phyloP scores from a whole-genome alignment of 2,888 invertebrate species.

The Oithona nana region DNA sequence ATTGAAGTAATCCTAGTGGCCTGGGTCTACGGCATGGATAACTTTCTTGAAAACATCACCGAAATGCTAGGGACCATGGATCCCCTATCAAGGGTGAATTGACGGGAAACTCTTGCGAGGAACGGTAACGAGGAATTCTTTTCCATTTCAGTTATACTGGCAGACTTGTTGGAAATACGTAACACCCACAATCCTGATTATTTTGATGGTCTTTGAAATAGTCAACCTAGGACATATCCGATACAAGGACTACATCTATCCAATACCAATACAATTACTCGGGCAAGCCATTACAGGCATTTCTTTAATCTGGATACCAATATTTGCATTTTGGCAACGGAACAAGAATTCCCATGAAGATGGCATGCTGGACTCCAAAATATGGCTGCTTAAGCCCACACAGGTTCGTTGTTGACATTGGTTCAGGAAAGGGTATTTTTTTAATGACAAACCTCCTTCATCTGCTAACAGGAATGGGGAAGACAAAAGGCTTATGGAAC shows the following conservation, averaged over 20 bases:
- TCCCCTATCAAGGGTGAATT: too few relatives aligned
- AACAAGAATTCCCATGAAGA: too few relatives aligned
- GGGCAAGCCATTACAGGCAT: slow-evolving; percentile 1
- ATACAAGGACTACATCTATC: slow-evolving; percentile 4
- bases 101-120: too few relatives aligned
- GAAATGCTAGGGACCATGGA: not conserved
- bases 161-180: not conserved
- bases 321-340: not conserved
- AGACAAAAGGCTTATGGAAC: not conserved
- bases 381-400: too few relatives aligned
- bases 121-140: not conserved
- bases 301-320: slow-evolving; percentile 8
- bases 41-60: slow-evolving; percentile 3
- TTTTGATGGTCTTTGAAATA: not conserved
- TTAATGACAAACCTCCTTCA: too few relatives aligned
- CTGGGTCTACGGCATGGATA: slow-evolving; percentile 12
- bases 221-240: slow-evolving; percentile 3
- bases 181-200: not conserved
- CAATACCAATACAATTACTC: slow-evolving; percentile 3
- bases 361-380: too few relatives aligned
- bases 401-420: too few relatives aligned
- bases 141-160: not conserved
- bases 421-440: too few relatives aligned
- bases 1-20: slow-evolving; percentile 5
- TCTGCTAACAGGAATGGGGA: not conserved